phyloP scores from a whole-genome alignment of 2,113 vertebrate genomes.

The Phrynosoma blainvillii region DNA sequence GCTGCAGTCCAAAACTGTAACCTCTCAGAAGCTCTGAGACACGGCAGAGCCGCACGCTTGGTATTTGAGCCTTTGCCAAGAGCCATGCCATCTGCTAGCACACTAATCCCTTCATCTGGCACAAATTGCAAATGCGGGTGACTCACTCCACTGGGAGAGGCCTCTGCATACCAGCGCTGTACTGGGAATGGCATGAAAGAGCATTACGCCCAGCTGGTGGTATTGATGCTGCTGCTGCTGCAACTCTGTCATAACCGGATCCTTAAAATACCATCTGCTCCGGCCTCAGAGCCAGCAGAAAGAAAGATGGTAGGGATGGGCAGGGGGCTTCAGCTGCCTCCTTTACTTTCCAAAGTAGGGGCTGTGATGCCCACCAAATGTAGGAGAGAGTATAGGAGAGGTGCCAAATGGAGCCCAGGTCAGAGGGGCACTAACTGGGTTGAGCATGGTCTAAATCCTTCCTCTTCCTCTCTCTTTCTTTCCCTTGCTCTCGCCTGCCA shows the following conservation, averaged over 20 bases:
- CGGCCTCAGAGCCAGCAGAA: background rate
- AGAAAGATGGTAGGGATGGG: no score
- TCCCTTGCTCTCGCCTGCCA: background rate
- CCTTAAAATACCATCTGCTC: no score
- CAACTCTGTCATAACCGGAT: background rate
- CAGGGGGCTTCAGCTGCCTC: background rate
- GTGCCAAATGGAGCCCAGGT: background rate
- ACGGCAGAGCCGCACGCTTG: no score
- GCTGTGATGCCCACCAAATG: background rate
- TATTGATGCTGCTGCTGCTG: background rate
- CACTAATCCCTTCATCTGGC: background rate
- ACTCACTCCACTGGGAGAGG: background rate
- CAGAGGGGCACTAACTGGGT: background rate
- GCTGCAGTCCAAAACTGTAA: no score
- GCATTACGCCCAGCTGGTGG: background rate
- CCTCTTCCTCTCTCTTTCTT: background rate
- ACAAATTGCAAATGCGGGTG: background rate
- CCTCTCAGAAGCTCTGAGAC: no score
- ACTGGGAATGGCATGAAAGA: background rate
- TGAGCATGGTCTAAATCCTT: background rate
- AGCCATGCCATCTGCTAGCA: background rate
- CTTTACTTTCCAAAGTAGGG: background rate
- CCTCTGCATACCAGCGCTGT: no score
- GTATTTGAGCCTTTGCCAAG: background rate
- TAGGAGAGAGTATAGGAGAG: no score